Evolutionary conservation across 2,797 vertebrate species (phyloP), one percentile per base, ranked within the genome.

Genomic region (Meda fulgida): DNA sequence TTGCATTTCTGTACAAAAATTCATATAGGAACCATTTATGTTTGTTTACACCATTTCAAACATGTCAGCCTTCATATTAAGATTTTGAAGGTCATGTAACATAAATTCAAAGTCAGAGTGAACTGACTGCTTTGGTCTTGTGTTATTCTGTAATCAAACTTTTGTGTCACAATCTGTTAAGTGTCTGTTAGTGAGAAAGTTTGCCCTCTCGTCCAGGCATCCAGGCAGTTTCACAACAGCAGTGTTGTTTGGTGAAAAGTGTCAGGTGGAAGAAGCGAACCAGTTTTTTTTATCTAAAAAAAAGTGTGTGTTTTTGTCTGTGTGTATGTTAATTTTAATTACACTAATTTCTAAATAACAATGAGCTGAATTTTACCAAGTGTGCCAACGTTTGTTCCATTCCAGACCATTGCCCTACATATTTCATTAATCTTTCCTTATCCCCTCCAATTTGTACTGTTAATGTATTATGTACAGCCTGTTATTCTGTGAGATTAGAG

Each of bases 161-260:
- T 73, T 26, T 76, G 67, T 66, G 55, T 13, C 21, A 51, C 43
- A 65, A 4, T 53, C n/a, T 23, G 36, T n/a, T n/a, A n/a, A n/a
- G n/a, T n/a, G n/a, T 84, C 53, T 16, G 53, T 82, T 26, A 9
- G 66, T 43, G 55, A 29, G 3, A 58, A 69, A 77, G 90, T 85
- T 72, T 87, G 79, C n/a, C 70, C 31, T 7, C 1, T 51, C 53
- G 73, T 51, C 10, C n/a, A 51, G 26, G 84, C 43, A 66, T 16
- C 83, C 58, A 81, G 84, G 83, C 63, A 48, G 78, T 83, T 70
- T 86, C 75, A 88, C 91, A 92, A 88, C 40, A 89, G 81, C 48
- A 53, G 69, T 48, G 53, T 87, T 92, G 90, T 93, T 92, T 84
- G 76, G 53, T 80, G 81, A 91, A 63, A 82, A 58, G 80, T 38